phyloP scores from a whole-genome alignment of 1,140 invertebrate species.

The Rhyzopertha dominica region DNA sequence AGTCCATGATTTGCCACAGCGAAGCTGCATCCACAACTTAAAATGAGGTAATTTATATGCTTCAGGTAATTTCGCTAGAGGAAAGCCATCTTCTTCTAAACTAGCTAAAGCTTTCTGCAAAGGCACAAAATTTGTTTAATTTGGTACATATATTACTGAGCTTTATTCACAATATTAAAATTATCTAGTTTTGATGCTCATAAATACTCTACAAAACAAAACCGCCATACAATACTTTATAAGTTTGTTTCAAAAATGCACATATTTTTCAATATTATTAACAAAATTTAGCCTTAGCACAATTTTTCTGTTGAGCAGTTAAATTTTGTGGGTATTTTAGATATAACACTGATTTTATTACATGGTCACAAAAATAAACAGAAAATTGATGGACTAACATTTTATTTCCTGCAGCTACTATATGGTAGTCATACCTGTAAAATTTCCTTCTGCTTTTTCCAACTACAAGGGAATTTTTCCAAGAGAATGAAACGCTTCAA shows the following conservation, averaged over 20 bases:
- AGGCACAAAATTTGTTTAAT: slow-evolving; percentile 6
- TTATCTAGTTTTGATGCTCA: not conserved
- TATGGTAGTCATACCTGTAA: slow-evolving; percentile 21
- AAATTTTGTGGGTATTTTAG: not conserved
- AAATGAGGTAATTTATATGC: slow-evolving; percentile 37
- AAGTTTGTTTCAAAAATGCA: not conserved
- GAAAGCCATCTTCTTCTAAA: slow-evolving; percentile 38
- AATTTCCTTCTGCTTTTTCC: slow-evolving; percentile 22
- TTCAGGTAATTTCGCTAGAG: slow-evolving; percentile 38
- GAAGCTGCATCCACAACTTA: slow-evolving; percentile 35
- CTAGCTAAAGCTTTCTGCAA: slow-evolving; percentile 27
- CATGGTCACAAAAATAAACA: not conserved
- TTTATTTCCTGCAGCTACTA: not conserved
- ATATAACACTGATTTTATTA: not conserved
- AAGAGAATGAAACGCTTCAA: slow-evolving; percentile 32
- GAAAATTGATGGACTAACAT: not conserved
- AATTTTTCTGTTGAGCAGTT: not conserved
- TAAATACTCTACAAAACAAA: not conserved
- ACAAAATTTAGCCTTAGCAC: not conserved
- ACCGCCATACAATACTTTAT: not conserved
- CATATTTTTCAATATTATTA: not conserved
- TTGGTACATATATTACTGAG: not conserved
- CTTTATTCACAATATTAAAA: not conserved
- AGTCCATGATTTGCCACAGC: slow-evolving; percentile 29
- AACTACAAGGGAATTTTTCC: slow-evolving; percentile 20